phyloP scores from a whole-genome alignment of 2,113 vertebrate species.

The Cyphomyrus discorhynchus region DNA sequence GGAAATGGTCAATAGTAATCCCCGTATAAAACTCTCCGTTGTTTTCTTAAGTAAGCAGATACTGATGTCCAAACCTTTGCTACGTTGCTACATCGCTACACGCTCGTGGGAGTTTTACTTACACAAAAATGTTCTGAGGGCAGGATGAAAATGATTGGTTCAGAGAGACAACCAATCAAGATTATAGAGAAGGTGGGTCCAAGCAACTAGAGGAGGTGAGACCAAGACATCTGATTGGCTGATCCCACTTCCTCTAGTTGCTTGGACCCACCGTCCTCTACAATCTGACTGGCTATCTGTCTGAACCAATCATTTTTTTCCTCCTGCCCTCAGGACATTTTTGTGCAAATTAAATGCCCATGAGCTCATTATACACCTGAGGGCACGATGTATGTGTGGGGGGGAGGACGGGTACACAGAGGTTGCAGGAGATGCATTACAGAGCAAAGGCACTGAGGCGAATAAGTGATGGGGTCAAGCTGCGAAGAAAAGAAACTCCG shows the following conservation, averaged over 20 bases:
- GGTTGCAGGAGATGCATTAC: neutral
- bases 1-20: conserved; percentile 1
- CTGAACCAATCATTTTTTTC: no score
- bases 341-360: no score
- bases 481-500: conserved; percentile 35
- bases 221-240: no score
- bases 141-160: neutral
- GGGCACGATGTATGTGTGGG: neutral
- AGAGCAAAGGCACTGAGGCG: neutral
- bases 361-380: no score
- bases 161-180: neutral
- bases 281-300: no score
- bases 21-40: neutral
- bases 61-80: neutral
- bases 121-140: neutral
- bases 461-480: neutral
- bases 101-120: neutral
- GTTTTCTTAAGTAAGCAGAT: neutral
- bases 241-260: no score
- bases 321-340: no score
- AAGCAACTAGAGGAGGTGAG: neutral
- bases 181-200: neutral
- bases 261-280: no score
- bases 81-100: neutral
- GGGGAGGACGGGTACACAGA: neutral